These are phyloP conservation scores for Oreochromis tanganicae DNA, from an alignment of 2,113 vertebrate genomes.

Conservation along the genomic window DNA sequence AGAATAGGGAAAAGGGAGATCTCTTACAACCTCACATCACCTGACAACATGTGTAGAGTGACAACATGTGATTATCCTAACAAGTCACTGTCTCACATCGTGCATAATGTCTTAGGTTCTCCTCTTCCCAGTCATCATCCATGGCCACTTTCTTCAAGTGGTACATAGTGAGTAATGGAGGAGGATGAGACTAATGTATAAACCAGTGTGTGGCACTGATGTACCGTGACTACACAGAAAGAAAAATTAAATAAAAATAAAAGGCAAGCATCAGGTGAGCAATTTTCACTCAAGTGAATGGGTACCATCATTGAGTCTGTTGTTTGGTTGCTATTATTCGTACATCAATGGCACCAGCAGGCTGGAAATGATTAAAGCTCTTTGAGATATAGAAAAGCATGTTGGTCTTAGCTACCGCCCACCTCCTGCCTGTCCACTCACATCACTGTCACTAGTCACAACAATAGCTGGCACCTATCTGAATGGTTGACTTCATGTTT, in stretches of 20 bases:
- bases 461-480: constrained; percentile 10
- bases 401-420: background rate
- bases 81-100: background rate
- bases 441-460: constrained; percentile 17
- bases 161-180: constrained; percentile 12
- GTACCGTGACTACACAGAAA: background rate
- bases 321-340: background rate
- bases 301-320: background rate
- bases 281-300: background rate
- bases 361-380: constrained; percentile 1
- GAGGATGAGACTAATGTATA: background rate
- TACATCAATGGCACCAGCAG: background rate
- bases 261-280: background rate
- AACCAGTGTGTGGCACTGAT: background rate
- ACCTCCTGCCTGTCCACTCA: constrained; percentile 17
- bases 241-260: background rate
- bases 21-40: background rate
- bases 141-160: background rate
- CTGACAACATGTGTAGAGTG: background rate
- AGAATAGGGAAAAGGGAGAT: no score
- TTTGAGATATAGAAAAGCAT: constrained; percentile 45
- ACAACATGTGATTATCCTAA: background rate
- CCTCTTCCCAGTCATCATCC: background rate
- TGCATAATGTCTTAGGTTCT: background rate
- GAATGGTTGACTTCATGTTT: constrained; percentile 48